Conservation (phyloP, 2,113 vertebrate genomes). For the Mesitornis unicolor region DNA sequence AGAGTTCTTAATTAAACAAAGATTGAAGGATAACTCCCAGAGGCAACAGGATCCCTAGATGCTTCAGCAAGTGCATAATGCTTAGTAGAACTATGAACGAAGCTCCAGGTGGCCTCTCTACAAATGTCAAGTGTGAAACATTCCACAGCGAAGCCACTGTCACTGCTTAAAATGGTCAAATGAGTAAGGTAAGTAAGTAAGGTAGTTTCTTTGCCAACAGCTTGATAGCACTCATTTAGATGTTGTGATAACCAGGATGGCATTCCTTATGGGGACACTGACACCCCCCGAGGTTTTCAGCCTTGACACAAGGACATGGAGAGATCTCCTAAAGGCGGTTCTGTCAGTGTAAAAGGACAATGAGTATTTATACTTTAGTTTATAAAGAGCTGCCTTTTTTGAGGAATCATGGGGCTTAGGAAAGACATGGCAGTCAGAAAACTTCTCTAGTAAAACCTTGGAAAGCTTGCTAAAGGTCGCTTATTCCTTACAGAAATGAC, state of each 20-base stretch:
- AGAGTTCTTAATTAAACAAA: slow-evolving; percentile 4
- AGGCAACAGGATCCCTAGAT: neutral
- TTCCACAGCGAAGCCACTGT: neutral
- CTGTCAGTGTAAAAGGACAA: neutral
- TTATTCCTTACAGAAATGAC: neutral
- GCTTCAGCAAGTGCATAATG: neutral
- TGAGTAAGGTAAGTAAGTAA: neutral
- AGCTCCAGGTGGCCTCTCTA: neutral
- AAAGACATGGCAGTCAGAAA: neutral
- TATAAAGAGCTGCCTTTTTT: neutral
- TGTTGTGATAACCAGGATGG: neutral
- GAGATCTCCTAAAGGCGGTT: neutral
- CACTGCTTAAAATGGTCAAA: neutral
- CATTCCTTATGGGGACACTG: neutral
- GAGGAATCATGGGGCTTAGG: neutral
- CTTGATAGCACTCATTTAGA: neutral
- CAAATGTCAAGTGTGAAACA: neutral
- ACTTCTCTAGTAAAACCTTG: neutral
- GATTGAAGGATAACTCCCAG: neutral
- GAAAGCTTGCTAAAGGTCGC: neutral
- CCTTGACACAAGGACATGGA: neutral
- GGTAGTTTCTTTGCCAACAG: neutral
- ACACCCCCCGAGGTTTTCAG: neutral
- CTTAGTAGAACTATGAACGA: neutral
- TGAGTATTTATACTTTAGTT: neutral